Conservation (phyloP, 2,113 vertebrate genomes). For the Nipponia nippon region DNA sequence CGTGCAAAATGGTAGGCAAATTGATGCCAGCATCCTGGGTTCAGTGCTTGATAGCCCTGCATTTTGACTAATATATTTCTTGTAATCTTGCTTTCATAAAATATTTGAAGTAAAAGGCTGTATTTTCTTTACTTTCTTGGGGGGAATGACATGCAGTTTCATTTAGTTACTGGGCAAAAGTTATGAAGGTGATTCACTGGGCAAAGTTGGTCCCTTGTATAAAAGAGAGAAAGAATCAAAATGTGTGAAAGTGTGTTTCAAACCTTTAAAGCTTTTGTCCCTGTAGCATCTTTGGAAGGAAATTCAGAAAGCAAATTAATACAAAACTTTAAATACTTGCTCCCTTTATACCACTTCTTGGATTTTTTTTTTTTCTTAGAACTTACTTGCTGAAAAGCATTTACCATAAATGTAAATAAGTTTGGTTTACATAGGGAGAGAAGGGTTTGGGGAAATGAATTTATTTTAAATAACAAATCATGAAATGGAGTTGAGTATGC, state of each 20-base stretch:
- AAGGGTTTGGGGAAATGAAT: neutral
- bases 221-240: neutral
- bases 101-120: constrained; percentile 67
- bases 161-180: neutral
- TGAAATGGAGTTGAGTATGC: neutral
- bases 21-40: constrained; percentile 52
- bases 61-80: constrained; percentile 56
- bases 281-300: constrained; percentile 24
- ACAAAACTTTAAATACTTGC: constrained; percentile 30
- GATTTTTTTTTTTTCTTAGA: neutral
- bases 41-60: constrained; percentile 58
- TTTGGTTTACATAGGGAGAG: constrained; percentile 4
- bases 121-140: constrained; percentile 61
- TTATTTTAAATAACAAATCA: constrained; percentile 36
- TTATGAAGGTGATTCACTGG: neutral
- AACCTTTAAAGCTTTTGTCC: constrained; percentile 40
- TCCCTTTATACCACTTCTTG: constrained; percentile 4
- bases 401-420: constrained; percentile 26
- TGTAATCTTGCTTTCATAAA: constrained; percentile 67
- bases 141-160: neutral
- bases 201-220: neutral
- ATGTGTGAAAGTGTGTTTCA: neutral
- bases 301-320: constrained; percentile 40
- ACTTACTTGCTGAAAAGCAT: constrained; percentile 16
- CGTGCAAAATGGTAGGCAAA: constrained; percentile 44